These are phyloP conservation scores for Acleris holmiana DNA, from an alignment of 2,888 invertebrate species.

Conservation along the genomic window DNA sequence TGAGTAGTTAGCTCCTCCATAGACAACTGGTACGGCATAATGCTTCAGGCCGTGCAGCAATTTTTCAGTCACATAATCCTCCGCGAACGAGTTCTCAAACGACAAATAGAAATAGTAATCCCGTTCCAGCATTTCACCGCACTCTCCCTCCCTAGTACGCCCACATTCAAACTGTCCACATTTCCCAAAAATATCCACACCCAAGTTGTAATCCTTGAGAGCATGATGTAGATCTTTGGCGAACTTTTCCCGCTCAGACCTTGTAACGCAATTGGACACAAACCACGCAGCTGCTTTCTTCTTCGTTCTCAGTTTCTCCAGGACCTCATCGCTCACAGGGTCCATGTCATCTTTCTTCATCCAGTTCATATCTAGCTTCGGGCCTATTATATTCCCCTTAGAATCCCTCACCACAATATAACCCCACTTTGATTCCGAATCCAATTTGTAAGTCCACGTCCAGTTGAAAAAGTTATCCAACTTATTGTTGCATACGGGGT, in stretches of 20 bases:
- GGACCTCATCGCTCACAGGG: conserved; percentile 48
- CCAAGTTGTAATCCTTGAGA: conserved; percentile 50
- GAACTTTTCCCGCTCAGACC: conserved; percentile 48
- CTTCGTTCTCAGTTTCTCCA: conserved; percentile 44
- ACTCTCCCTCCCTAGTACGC: conserved; percentile 45
- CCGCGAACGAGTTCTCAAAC: conserved; percentile 65
- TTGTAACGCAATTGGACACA: conserved; percentile 58
- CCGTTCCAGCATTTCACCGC: conserved; percentile 51
- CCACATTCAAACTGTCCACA: conserved; percentile 49
- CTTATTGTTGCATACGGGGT: conserved; percentile 54
- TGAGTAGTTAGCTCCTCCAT: conserved; percentile 78
- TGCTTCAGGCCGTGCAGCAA: conserved; percentile 58
- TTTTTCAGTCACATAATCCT: conserved; percentile 64
- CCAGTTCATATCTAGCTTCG: conserved; percentile 63
- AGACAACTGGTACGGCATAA: conserved; percentile 88
- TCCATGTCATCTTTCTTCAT: conserved; percentile 53
- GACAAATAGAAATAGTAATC: conserved; percentile 67
- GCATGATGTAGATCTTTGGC: conserved; percentile 47
- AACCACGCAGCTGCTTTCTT: conserved; percentile 60
- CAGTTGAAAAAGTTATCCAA: conserved; percentile 67
- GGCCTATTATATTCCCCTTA: conserved; percentile 56
- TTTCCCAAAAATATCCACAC: conserved; percentile 56
- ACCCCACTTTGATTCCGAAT: conserved; percentile 65
- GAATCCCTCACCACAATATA: conserved; percentile 62
- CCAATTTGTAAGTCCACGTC: conserved; percentile 70